These are phyloP conservation scores for Microctonus brassicae DNA, from an alignment of 2,888 invertebrate species.

Conservation along the genomic window DNA sequence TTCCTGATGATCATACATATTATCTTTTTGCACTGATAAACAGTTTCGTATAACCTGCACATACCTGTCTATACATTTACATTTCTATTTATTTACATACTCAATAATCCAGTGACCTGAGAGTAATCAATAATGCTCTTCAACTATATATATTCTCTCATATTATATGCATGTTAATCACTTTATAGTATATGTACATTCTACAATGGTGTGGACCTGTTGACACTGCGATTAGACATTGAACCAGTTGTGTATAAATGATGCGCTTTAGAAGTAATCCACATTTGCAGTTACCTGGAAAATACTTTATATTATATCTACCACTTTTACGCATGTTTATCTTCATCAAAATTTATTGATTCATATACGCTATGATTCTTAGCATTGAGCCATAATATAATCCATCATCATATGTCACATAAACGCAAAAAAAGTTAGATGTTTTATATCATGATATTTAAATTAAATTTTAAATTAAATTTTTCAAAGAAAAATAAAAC, in stretches of 20 bases:
- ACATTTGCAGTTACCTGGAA: background rate
- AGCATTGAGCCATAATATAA: too few species aligned
- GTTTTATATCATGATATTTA: background rate
- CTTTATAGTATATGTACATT: background rate
- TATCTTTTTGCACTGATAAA: background rate
- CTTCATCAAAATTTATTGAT: background rate
- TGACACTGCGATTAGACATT: conserved; percentile 22
- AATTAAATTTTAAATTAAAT: too few species aligned
- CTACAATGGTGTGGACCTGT: background rate
- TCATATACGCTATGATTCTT: too few species aligned
- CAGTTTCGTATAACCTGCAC: too few species aligned
- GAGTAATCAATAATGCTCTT: background rate
- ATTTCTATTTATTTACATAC: background rate
- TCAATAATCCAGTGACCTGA: background rate
- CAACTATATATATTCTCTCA: conserved; percentile 1
- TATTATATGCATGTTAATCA: conserved; percentile 13
- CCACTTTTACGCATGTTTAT: background rate
- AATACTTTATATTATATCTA: background rate
- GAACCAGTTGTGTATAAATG: background rate
- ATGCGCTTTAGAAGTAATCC: conserved; percentile 12
- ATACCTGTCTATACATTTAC: too few species aligned
- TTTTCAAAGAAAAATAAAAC: too few species aligned
- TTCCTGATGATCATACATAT: background rate
- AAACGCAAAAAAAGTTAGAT: background rate
- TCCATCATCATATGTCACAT: too few species aligned